Evolutionary conservation across 1,140 invertebrate species (phyloP).

Genomic region (Atta colombica): DNA sequence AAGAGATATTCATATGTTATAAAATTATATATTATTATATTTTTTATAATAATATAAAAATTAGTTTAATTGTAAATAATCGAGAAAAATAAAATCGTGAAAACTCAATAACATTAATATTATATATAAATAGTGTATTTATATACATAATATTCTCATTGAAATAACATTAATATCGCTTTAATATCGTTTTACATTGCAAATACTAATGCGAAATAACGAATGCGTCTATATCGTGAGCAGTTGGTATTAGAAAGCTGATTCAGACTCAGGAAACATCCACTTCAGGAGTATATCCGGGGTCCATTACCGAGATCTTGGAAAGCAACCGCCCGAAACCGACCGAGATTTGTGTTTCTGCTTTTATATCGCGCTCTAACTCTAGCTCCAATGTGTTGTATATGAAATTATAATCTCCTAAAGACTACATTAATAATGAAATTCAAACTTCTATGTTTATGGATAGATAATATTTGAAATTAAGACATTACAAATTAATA

Average conservation of each 20-base stretch:
- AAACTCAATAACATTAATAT: not conserved
- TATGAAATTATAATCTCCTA: conserved; percentile 27
- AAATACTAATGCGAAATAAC: conserved; percentile 58
- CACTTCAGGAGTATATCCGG: conserved; percentile 83
- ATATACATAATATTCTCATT: not conserved
- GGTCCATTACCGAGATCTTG: conserved; percentile 85
- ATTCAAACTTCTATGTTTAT: conserved; percentile 27
- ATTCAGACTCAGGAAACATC: conserved; percentile 83
- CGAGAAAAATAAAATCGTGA: not conserved
- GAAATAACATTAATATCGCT: not conserved
- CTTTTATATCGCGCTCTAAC: conserved; percentile 37
- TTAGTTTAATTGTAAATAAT: not conserved
- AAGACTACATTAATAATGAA: conserved; percentile 12
- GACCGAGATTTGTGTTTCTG: conserved; percentile 81
- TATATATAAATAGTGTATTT: not conserved
- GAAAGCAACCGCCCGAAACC: conserved; percentile 83
- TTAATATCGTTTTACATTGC: conserved; percentile 5
- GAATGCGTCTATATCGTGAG: conserved; percentile 82
- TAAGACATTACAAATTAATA: not conserved
- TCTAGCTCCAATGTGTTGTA: not conserved
- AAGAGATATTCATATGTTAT: not conserved
- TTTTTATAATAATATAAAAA: not conserved
- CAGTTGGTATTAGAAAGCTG: conserved; percentile 77
- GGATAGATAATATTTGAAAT: not conserved
- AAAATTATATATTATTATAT: conserved; percentile 1